Base-by-base conservation (phyloP, 2,113 vertebrate species). In the Equus przewalskii region DNA sequence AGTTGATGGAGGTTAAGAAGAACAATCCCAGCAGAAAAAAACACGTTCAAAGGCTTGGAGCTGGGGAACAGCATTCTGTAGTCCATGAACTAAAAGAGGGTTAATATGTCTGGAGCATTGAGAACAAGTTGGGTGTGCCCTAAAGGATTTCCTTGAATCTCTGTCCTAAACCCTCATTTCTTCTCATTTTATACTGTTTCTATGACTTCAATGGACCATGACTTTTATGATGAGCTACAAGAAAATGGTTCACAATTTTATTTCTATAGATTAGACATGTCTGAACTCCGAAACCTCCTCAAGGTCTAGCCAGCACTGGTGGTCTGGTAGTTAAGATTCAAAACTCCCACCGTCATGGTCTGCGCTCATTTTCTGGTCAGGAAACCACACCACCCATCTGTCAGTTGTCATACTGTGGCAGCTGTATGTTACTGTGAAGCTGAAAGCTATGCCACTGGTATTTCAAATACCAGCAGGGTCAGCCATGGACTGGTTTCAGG, bases 191-290 rank as follows among this genome's bases (percentile, higher is more conserved):
- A 86, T 64, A 22, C 24, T 73, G 1, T 73, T 72, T 69, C 30
- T 83, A 36, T 91, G 60, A 12, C 22, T 84, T 90, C n/a, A 65
- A 28, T 69, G 19, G 24, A 26, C 8, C 36, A 78, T 72, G 15
- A 26, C 15, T 90, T 97, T 87, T 89, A 80, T 79, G 60, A 51
- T 91, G 54, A 94, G 16, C 46, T 41, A n/a, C 5, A 69, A 56
- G 67, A 46, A 79, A 81, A 80, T 19, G 18, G 13, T 94, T 96
- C 69, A 62, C 30, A 80, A 33, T 85, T 85, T 60, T 80, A 80
- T 72, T 79, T 54, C 65, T 62, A 49, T 80, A 81, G 28, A 13
- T 72, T 44, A 91, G 24, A 72, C 12, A 64, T 41, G 62, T 93
- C 19, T 91, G 51, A 89, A 70, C 24, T 91, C 44, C n/a, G 10